A percentile compares a stretch with the other conserved stretches of the same genome.
These are phyloP conservation scores for Watsonalla binaria DNA, from an alignment of 2,888 invertebrate species.

Conservation along the genomic window DNA sequence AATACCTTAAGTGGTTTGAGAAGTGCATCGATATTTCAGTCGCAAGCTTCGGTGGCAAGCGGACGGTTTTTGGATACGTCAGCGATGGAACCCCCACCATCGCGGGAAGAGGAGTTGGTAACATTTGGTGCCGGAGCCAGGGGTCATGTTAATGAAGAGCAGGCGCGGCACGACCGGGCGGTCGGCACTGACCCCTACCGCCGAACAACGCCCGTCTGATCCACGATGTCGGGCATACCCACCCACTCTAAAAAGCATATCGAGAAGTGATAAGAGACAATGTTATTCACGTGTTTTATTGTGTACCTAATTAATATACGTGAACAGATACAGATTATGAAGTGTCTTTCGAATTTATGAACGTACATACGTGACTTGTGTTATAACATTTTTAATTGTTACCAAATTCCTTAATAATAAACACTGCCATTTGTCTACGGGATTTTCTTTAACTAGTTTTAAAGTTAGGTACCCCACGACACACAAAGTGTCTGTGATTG, in stretches of 20 bases:
- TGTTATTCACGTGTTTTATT: slow-evolving; percentile 44
- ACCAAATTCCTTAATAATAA: slow-evolving; percentile 64
- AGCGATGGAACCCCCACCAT: slow-evolving; percentile 80
- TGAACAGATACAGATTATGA: slow-evolving; percentile 32
- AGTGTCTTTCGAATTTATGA: slow-evolving; percentile 70
- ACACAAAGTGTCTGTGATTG: too few species aligned
- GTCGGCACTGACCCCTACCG: slow-evolving; percentile 77
- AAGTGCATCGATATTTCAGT: slow-evolving; percentile 72
- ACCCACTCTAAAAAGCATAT: slow-evolving; percentile 66
- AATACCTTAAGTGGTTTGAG: slow-evolving; percentile 68
- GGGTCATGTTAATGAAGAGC: slow-evolving; percentile 38
- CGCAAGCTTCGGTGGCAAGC: slow-evolving; percentile 81
- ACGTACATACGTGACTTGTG: slow-evolving; percentile 58
- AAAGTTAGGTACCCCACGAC: neutral
- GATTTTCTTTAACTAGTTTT: slow-evolving; percentile 17
- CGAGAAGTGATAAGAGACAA: slow-evolving; percentile 69
- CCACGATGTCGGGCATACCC: slow-evolving; percentile 38
- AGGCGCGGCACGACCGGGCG: slow-evolving; percentile 61
- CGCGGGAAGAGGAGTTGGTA: slow-evolving; percentile 83
- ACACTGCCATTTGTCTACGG: slow-evolving; percentile 73
- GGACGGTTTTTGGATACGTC: slow-evolving; percentile 84
- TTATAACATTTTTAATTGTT: slow-evolving; percentile 70
- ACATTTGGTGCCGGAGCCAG: slow-evolving; percentile 82
- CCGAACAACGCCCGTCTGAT: slow-evolving; percentile 80
- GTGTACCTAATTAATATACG: slow-evolving; percentile 28